Evolutionary conservation across 2,797 vertebrate genomes (phyloP).

Genomic region (Apogon talboti): DNA sequence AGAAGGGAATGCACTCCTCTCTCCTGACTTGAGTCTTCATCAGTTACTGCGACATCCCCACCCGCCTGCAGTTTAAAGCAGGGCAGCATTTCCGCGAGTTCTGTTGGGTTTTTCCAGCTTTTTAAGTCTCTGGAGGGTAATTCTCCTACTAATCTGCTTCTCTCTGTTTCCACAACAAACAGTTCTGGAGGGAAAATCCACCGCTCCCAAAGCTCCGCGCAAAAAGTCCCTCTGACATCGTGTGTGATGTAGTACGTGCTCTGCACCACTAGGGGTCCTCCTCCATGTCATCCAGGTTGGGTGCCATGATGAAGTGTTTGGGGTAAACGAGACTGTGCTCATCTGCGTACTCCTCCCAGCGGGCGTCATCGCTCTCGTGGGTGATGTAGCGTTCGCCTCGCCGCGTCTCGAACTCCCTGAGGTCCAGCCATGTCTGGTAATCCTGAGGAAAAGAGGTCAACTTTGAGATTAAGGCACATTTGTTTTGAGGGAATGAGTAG

Average conservation of each 20-base stretch:
- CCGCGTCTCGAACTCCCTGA: conserved; percentile 94
- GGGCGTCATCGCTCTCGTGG: conserved; percentile 94
- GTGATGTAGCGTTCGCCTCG: conserved; percentile 96
- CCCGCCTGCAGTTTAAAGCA: conserved; percentile 45
- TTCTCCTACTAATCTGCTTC: conserved; percentile 45
- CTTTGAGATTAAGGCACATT: no score
- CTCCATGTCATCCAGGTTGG: conserved; percentile 94
- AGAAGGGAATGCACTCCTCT: conserved; percentile 38
- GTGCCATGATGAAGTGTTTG: conserved; percentile 95
- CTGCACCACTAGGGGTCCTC: conserved; percentile 87
- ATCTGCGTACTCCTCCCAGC: conserved; percentile 91
- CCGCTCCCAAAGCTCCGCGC: conserved; percentile 54
- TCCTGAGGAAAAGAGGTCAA: conserved; percentile 80
- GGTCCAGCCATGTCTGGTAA: conserved; percentile 97
- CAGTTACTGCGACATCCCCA: conserved; percentile 45
- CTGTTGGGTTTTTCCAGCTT: conserved; percentile 30
- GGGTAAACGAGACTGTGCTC: conserved; percentile 87
- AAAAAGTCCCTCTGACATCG: conserved; percentile 56
- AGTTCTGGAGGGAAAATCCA: conserved; percentile 58
- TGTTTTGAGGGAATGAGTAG: no score
- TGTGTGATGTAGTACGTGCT: conserved; percentile 30
- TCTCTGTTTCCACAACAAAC: conserved; percentile 65
- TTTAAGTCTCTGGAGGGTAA: conserved; percentile 38
- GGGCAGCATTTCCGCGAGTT: conserved; percentile 45
- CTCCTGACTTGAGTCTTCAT: conserved; percentile 51